Percentiles rank a stretch among this genome's conserved stretches.
These are phyloP conservation scores for Xestia c-nigrum DNA, from an alignment of 2,888 invertebrate species.

Conservation along the genomic window DNA sequence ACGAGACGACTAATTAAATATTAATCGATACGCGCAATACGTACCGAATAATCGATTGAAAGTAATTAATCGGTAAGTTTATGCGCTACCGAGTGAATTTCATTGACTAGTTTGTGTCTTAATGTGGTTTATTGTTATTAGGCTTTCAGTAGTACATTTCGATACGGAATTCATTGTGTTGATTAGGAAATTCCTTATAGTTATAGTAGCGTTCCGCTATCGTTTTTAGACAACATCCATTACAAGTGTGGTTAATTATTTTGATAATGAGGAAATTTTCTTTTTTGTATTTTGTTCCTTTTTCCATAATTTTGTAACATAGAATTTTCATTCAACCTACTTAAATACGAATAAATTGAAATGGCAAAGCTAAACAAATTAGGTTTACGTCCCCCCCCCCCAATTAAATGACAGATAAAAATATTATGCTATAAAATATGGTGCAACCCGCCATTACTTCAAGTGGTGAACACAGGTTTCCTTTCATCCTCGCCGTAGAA, in stretches of 20 bases:
- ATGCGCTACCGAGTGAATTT: constrained; percentile 29
- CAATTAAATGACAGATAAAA: not conserved
- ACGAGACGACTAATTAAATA: constrained; percentile 67
- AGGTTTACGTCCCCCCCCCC: not conserved
- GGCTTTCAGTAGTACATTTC: constrained; percentile 3
- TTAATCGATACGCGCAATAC: constrained; percentile 60
- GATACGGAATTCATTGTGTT: constrained; percentile 23
- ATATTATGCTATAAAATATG: constrained; percentile 5
- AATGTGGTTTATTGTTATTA: constrained; percentile 33
- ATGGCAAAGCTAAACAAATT: not conserved
- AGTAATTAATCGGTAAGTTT: constrained; percentile 47
- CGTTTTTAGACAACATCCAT: not conserved
- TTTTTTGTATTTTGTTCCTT: not conserved
- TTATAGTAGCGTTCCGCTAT: not conserved
- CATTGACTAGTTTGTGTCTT: constrained; percentile 39
- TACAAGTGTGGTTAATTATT: not conserved
- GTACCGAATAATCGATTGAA: constrained; percentile 53
- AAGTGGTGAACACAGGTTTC: constrained; percentile 39
- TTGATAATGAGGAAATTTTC: not conserved
- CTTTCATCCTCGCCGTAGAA: constrained; percentile 34
- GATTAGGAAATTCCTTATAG: constrained; percentile 15
- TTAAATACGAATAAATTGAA: not conserved
- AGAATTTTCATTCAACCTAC: not conserved
- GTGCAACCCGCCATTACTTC: constrained; percentile 11
- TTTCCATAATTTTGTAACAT: no score